phyloP scores from a whole-genome alignment of 2,113 vertebrate genomes.

The Halcyon malimbica region DNA sequence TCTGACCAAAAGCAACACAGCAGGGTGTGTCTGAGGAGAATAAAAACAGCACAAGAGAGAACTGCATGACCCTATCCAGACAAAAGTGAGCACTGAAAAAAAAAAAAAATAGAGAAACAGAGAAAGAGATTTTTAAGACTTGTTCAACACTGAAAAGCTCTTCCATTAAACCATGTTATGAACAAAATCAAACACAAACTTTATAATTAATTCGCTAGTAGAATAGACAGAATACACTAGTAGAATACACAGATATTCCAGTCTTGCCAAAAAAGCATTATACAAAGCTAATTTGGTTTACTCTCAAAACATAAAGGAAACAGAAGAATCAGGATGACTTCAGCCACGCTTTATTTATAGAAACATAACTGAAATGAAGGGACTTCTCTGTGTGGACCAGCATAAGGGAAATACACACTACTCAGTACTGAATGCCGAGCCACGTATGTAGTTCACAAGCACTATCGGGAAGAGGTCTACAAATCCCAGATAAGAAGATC shows the following conservation, averaged over 20 bases:
- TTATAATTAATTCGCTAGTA: neutral
- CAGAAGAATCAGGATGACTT: neutral
- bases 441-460: neutral
- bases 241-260: neutral
- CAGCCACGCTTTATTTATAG: neutral
- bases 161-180: neutral
- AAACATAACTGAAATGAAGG: neutral
- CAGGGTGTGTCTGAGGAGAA: neutral
- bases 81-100: neutral
- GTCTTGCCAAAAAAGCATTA: neutral
- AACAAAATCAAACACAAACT: neutral
- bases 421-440: neutral
- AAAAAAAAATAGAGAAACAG: neutral
- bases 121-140: neutral
- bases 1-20: neutral
- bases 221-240: too few species aligned
- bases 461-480: neutral
- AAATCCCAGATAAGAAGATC: neutral
- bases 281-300: neutral
- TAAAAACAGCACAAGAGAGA: neutral
- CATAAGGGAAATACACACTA: neutral
- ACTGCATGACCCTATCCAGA: neutral
- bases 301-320: neutral
- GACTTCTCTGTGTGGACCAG: neutral
- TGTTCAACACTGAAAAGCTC: neutral